These are phyloP conservation scores for Zele albiditarsus DNA, from an alignment of 2,888 invertebrate species.

Conservation along the genomic window DNA sequence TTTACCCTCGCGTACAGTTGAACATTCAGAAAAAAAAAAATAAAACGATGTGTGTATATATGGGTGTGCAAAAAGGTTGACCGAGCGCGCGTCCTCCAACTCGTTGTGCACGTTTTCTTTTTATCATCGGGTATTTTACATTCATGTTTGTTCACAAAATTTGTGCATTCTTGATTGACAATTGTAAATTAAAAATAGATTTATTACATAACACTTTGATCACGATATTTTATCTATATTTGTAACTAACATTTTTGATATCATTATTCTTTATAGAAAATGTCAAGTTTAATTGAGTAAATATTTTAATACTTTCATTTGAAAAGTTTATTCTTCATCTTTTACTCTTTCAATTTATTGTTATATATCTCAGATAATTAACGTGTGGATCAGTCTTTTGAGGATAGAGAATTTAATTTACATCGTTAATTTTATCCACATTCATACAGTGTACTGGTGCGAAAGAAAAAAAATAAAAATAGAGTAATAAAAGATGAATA, in stretches of 20 bases:
- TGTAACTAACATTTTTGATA: not conserved
- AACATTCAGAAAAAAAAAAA: not conserved
- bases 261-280: not conserved
- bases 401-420: no score
- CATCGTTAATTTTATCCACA: no score
- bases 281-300: not conserved
- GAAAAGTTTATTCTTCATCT: not conserved
- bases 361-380: not conserved
- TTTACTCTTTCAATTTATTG: not conserved
- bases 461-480: no score
- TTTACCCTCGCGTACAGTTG: not conserved
- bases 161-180: not conserved
- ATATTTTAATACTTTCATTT: not conserved
- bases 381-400: no score
- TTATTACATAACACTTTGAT: no score
- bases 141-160: not conserved
- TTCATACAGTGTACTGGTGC: no score
- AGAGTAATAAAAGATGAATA: no score
- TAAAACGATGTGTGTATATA: not conserved
- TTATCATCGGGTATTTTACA: not conserved
- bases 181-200: not conserved
- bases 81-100: not conserved
- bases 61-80: slow-evolving; percentile 12
- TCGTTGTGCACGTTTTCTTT: not conserved
- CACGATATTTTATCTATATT: not conserved